A percentile compares a stretch with the other conserved stretches of the same genome.
Conservation (phyloP, 1,140 invertebrate species). For the Ctenoplectra terminalis region DNA sequence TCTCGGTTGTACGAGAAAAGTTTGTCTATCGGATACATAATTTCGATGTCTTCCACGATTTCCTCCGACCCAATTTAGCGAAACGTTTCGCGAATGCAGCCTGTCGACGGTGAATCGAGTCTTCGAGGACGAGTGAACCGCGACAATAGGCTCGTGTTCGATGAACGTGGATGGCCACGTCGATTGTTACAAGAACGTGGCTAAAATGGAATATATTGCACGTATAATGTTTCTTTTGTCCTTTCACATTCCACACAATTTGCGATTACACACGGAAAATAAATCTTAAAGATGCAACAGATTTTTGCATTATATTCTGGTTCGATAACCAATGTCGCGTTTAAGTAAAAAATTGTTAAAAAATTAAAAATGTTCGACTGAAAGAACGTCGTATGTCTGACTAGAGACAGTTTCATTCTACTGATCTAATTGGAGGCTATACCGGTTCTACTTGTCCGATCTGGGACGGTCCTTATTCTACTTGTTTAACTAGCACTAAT, state of each 20-base stretch:
- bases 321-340: too few relatives aligned
- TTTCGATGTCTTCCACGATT: constrained; percentile 21
- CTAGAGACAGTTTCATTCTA: neutral
- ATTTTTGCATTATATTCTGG: neutral
- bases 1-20: neutral
- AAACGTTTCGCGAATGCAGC: constrained; percentile 28
- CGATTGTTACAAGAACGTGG: neutral
- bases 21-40: constrained; percentile 22
- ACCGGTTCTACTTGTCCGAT: neutral
- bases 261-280: neutral
- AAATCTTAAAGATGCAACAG: neutral
- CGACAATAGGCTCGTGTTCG: constrained; percentile 55
- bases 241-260: neutral
- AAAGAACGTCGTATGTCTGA: too few relatives aligned
- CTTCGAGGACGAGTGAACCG: constrained; percentile 51
- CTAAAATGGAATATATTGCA: constrained; percentile 24
- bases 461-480: neutral
- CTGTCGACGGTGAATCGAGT: constrained; percentile 32
- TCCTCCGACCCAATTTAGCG: constrained; percentile 27
- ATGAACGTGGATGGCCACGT: constrained; percentile 37
- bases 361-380: too few relatives aligned
- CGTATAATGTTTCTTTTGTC: neutral
- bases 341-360: too few relatives aligned
- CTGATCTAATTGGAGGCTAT: neutral
- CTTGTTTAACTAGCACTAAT: constrained; percentile 1